Evolutionary conservation across 1,140 invertebrate species (phyloP).

Genomic region (Andrena cerasifolii): DNA sequence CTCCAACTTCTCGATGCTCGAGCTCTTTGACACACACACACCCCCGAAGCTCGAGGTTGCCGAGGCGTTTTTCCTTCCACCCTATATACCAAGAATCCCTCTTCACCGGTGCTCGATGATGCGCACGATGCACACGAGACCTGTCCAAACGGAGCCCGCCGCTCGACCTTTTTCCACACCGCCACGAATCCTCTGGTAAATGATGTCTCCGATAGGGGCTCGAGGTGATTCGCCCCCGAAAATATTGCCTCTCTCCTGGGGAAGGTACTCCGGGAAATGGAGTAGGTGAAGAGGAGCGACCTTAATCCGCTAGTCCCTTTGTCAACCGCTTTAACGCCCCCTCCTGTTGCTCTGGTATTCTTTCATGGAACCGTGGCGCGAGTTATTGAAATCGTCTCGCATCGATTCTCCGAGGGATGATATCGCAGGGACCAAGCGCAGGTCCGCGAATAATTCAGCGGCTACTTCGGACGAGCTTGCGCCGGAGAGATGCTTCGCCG

Average conservation of each 20-base stretch:
- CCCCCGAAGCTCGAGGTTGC: constrained; percentile 22
- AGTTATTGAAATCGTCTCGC: not conserved
- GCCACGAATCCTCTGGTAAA: not conserved
- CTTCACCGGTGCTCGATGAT: constrained; percentile 24
- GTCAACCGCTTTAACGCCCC: not conserved
- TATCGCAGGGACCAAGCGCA: not conserved
- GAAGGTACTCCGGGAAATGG: not conserved
- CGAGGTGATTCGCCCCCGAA: not conserved
- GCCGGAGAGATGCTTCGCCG: too few species aligned
- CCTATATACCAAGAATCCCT: constrained; percentile 40
- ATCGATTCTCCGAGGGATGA: not conserved
- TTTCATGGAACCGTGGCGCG: not conserved
- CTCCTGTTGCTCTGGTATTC: too few species aligned
- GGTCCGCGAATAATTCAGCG: too few species aligned
- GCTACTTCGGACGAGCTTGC: too few species aligned
- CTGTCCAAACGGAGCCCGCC: constrained; percentile 11
- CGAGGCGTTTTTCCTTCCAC: constrained; percentile 30
- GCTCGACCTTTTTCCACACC: constrained; percentile 17
- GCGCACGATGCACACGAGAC: constrained; percentile 42
- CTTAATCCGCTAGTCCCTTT: constrained; percentile 8
- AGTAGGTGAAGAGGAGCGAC: not conserved
- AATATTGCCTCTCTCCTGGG: constrained; percentile 1
- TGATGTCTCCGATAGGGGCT: not conserved
- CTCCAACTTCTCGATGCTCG: too few species aligned
- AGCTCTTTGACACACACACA: too few species aligned